Evolutionary conservation across 2,797 vertebrate species (phyloP), one percentile per base, ranked within the genome.

Genomic region (Lagocephalus sceleratus): DNA sequence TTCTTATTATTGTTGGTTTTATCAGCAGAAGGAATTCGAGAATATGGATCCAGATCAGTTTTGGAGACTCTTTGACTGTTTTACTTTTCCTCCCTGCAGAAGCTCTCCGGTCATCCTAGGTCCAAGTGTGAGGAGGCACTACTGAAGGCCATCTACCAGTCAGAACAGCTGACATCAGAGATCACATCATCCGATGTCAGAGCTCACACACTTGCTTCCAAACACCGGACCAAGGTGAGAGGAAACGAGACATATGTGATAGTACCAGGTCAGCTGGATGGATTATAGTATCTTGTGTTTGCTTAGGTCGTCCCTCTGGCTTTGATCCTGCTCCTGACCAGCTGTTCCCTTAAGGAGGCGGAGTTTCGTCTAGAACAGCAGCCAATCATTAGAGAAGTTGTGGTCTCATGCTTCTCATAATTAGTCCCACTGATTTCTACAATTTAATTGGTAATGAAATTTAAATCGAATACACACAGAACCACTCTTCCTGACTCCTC

Each of bases 271-370:
- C 17, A 44, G 3, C 19, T 44, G 17, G 16, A n/a, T 44, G 42
- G 16, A 0, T 54, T 19, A 15, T 39, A 2, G 22, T 42, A 14
- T 62, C 12, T 63, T 20, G 32, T 35, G 32, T 52, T 11, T 57
- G 40, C 55, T 29, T 46, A 93, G 93, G 87, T 91, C 43, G 88
- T 93, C 44, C 90, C 91, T 1, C 63, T 76, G 23, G 89, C 91
- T 16, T 60, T 92, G 68, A 72, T 92, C 63, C 87, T 85, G 54
- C 78, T 94, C 57, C 73, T 88, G 8, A 85, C 79, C 16, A 65
- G 65, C 16, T 86, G 87, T 60, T 76, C 87, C 0, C 51, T 91
- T 2, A 10, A 21, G 1, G 84, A 92, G 66, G 90, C 90, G 1
- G 66, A 71, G 61, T 67, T 63, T 20, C 75, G 52, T 50, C 72